Evolutionary conservation across 2,113 vertebrate species (phyloP).

Genomic region (Alosa alosa): DNA sequence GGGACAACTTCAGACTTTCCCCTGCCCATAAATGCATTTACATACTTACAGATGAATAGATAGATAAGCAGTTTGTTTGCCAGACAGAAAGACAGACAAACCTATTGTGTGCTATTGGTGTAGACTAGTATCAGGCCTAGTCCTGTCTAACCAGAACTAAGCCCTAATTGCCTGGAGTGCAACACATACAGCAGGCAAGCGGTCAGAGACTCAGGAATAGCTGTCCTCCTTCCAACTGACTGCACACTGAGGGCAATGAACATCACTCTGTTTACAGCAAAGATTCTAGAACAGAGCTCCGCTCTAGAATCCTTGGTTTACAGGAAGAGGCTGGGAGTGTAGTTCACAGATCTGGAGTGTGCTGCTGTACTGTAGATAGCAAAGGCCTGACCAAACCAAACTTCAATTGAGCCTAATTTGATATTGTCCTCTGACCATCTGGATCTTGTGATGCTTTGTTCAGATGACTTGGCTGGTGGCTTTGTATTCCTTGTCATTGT

Average conservation of each 20-base stretch:
- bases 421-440: neutral
- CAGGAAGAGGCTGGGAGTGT: slow-evolving; percentile 1
- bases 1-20: neutral
- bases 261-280: neutral
- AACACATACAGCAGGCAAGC: neutral
- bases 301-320: neutral
- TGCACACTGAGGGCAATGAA: neutral
- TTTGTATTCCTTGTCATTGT: neutral
- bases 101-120: no score
- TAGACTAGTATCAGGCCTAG: neutral
- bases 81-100: neutral
- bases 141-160: neutral
- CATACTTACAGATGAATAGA: neutral
- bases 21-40: neutral
- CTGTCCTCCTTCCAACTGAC: neutral
- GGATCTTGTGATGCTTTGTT: neutral
- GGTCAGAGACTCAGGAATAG: neutral
- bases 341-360: neutral
- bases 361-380: neutral
- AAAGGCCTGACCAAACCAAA: neutral
- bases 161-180: neutral
- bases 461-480: neutral
- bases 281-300: no score
- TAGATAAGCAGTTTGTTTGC: neutral
- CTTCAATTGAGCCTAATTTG: neutral